These are phyloP conservation scores for Cataglyphis albicans DNA, from an alignment of 2,888 invertebrate genomes.

Conservation along the genomic window DNA sequence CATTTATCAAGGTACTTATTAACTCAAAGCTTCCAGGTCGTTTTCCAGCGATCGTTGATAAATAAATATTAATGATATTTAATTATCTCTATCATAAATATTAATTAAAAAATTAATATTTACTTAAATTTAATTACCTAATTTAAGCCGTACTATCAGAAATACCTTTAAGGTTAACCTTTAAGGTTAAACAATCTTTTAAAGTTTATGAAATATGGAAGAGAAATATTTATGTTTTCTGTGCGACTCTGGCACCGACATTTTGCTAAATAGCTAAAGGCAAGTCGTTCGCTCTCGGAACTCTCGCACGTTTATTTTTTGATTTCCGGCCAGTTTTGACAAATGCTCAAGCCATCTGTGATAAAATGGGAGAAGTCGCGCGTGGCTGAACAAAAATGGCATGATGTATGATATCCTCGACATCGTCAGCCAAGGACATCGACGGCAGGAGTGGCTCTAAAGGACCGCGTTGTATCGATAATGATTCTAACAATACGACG, in stretches of 20 bases:
- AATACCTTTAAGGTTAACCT: background rate
- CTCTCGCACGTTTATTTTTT: slow-evolving; percentile 36
- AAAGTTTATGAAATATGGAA: background rate
- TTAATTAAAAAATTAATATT: background rate
- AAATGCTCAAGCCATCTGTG: slow-evolving; percentile 41
- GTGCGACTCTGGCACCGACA: slow-evolving; percentile 13
- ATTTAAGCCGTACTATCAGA: background rate
- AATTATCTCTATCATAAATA: background rate
- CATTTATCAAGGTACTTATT: slow-evolving; percentile 33
- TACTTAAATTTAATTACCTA: background rate
- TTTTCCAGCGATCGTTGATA: background rate
- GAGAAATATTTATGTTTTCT: slow-evolving; percentile 14
- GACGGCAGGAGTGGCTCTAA: slow-evolving; percentile 48
- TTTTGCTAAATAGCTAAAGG: slow-evolving; percentile 42
- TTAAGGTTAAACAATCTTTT: background rate
- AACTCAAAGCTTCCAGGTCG: slow-evolving; percentile 10
- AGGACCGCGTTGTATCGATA: slow-evolving; percentile 50
- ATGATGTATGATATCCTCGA: slow-evolving; percentile 47
- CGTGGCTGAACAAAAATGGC: slow-evolving; percentile 35
- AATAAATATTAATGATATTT: background rate
- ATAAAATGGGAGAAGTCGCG: slow-evolving; percentile 47
- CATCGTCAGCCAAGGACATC: slow-evolving; percentile 16
- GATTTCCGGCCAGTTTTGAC: slow-evolving; percentile 48
- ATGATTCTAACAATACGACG: slow-evolving; percentile 51
- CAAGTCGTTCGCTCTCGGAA: background rate